phyloP scores from a whole-genome alignment of 2,113 vertebrate genomes.

The Nothoprocta perdicaria region DNA sequence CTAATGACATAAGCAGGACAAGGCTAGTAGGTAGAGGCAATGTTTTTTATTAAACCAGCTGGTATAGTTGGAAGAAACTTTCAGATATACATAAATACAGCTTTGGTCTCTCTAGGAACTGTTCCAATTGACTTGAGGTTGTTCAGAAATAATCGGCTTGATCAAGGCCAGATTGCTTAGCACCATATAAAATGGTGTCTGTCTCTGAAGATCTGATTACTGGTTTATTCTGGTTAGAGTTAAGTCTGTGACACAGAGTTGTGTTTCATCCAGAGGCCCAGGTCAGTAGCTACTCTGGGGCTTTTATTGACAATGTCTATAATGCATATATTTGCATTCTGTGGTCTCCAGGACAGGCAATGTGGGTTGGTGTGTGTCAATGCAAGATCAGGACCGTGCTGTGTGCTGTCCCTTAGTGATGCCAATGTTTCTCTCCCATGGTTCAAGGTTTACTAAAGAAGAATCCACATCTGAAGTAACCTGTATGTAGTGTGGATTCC shows the following conservation, averaged over 20 bases:
- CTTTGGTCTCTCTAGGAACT: conserved; percentile 14
- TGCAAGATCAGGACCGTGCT: background rate
- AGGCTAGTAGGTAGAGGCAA: background rate
- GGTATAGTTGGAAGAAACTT: conserved; percentile 47
- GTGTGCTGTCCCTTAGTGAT: background rate
- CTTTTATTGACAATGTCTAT: no score
- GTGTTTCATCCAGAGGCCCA: background rate
- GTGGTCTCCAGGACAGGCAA: background rate
- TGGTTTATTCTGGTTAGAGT: conserved; percentile 34
- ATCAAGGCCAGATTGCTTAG: conserved; percentile 24
- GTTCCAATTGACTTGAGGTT: conserved; percentile 39
- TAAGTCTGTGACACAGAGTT: conserved; percentile 15
- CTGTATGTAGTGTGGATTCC: background rate
- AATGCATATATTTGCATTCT: background rate
- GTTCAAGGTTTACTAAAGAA: background rate
- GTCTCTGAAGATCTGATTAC: conserved; percentile 53
- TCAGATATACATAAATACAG: conserved; percentile 19
- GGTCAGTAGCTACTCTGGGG: background rate
- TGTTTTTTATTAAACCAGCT: conserved; percentile 14
- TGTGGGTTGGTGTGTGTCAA: background rate
- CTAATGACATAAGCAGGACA: conserved; percentile 15
- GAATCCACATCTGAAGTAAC: background rate
- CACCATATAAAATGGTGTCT: conserved; percentile 17
- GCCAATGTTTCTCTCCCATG: background rate
- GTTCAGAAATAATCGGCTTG: conserved; percentile 42